A percentile compares a stretch with the other conserved stretches of the same genome.
phyloP scores from a whole-genome alignment of 1,140 invertebrate species.

The Drosophila parvula region DNA sequence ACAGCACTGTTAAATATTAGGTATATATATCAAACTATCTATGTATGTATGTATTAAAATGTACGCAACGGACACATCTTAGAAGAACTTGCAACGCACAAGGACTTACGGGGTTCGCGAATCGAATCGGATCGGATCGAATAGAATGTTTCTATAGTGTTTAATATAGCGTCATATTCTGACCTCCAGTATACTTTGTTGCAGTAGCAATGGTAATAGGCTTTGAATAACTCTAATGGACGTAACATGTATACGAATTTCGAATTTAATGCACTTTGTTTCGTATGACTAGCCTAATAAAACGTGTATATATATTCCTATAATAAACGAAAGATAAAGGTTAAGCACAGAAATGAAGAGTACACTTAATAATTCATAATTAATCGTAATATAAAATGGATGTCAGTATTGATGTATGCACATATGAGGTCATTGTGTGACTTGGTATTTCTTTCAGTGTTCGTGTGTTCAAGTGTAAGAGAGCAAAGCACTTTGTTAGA shows the following conservation, averaged over 20 bases:
- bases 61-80: conserved; percentile 63
- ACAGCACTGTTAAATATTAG: conserved; percentile 77
- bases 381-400: conserved; percentile 43
- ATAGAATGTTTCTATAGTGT: conserved; percentile 35
- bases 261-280: conserved; percentile 78
- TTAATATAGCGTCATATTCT: conserved; percentile 54
- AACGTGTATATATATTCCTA: conserved; percentile 81
- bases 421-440: conserved; percentile 51
- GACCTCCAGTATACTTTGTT: conserved; percentile 23
- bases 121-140: conserved; percentile 21
- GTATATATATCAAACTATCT: conserved; percentile 39
- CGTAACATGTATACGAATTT: conserved; percentile 68
- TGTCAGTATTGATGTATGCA: conserved; percentile 32
- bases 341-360: conserved; percentile 68
- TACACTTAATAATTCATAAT: conserved; percentile 47
- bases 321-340: conserved; percentile 66
- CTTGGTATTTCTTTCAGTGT: conserved; percentile 23
- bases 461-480: conserved; percentile 16
- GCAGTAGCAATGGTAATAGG: conserved; percentile 42
- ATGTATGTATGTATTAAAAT: conserved; percentile 16
- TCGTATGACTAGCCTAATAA: conserved; percentile 72
- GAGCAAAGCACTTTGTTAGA: conserved; percentile 68
- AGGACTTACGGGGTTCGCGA: conserved; percentile 63
- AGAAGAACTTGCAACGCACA: conserved; percentile 67
- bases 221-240: conserved; percentile 71